phyloP scores from a whole-genome alignment of 2,888 invertebrate species.

The Drosophila eohydei region DNA sequence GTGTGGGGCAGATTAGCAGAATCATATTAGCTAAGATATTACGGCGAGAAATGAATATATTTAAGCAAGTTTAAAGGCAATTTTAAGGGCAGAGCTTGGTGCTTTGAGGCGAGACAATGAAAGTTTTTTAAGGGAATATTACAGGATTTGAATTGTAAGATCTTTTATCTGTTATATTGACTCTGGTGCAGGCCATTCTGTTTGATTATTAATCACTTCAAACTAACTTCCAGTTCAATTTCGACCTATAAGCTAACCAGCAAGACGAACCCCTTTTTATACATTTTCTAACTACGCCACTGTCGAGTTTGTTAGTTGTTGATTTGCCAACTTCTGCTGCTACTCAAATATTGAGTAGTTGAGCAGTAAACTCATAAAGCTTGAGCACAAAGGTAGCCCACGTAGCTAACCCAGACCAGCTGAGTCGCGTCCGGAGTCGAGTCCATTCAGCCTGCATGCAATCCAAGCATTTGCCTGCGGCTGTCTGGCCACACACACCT shows the following conservation, averaged over 20 bases:
- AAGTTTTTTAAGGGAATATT: too few relatives aligned
- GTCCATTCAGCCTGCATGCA: conserved; percentile 71
- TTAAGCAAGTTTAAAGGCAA: too few relatives aligned
- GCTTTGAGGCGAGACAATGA: too few relatives aligned
- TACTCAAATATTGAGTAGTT: conserved; percentile 58
- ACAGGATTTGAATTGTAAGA: too few relatives aligned
- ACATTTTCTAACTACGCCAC: conserved; percentile 11
- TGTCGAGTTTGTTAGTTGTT: conserved; percentile 22
- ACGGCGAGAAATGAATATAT: too few relatives aligned
- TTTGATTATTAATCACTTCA: too few relatives aligned
- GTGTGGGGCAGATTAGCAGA: too few relatives aligned
- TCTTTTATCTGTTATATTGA: too few relatives aligned
- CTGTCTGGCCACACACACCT: conserved; percentile 48
- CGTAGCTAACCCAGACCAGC: conserved; percentile 21
- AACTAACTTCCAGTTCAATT: too few relatives aligned
- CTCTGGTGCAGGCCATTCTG: too few relatives aligned
- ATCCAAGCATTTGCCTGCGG: conserved; percentile 66
- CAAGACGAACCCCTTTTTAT: neutral
- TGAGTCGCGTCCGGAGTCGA: conserved; percentile 8
- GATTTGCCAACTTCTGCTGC: conserved; percentile 37
- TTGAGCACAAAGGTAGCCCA: conserved; percentile 30
- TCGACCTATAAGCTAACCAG: neutral
- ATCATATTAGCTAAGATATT: too few relatives aligned
- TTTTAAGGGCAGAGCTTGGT: too few relatives aligned
- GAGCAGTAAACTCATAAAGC: conserved; percentile 56